Percentiles rank a stretch among this genome's conserved stretches.
Conservation (phyloP, 2,113 vertebrate genomes). For the Dromas ardeola region DNA sequence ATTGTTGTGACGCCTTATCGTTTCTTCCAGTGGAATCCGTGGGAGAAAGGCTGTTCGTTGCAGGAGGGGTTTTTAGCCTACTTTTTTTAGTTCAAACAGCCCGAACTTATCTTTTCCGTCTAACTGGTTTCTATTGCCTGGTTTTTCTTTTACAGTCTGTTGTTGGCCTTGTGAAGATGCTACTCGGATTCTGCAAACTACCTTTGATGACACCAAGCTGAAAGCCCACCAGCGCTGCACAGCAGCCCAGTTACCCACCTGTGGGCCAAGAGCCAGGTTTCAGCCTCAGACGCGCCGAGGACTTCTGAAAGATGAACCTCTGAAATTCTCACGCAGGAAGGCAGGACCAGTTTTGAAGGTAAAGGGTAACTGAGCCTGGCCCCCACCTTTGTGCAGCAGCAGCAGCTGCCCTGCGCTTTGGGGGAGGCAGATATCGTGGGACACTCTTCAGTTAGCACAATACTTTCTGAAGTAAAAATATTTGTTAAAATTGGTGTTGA, state of each 20-base stretch:
- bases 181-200: neutral
- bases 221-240: neutral
- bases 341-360: conserved; percentile 56
- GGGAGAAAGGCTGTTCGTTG: neutral
- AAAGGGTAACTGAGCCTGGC: neutral
- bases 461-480: neutral
- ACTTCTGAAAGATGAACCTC: conserved; percentile 57
- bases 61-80: neutral
- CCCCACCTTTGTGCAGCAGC: neutral
- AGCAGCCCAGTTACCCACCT: neutral
- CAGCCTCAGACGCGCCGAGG: conserved; percentile 44
- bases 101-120: neutral
- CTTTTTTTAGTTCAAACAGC: neutral
- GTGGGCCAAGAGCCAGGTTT: neutral
- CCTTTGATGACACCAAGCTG: neutral
- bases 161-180: neutral
- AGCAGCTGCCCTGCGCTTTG: neutral
- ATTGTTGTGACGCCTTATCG: neutral
- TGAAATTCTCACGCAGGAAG: conserved; percentile 51
- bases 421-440: neutral
- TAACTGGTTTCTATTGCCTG: neutral
- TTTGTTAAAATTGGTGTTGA: neutral
- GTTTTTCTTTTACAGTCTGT: neutral
- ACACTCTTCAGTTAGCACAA: neutral
- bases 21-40: neutral